These are phyloP conservation scores for Ceyx cyanopectus DNA, from an alignment of 2,113 vertebrate species.

Conservation along the genomic window DNA sequence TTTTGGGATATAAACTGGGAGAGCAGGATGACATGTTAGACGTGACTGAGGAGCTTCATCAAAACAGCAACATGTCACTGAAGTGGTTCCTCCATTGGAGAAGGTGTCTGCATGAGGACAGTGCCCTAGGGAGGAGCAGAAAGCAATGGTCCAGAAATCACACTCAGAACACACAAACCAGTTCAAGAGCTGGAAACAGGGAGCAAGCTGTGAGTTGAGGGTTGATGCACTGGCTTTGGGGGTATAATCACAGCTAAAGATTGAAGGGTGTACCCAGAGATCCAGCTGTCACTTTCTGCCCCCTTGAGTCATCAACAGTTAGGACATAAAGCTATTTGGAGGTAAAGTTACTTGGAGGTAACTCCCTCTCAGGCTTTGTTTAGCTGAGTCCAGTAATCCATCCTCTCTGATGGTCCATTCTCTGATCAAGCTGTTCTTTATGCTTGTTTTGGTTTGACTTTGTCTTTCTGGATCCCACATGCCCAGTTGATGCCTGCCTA, in stretches of 20 bases:
- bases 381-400: background rate
- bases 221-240: background rate
- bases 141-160: background rate
- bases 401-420: background rate
- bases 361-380: background rate
- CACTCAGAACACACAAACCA: background rate
- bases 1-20: conserved; percentile 80
- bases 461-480: background rate
- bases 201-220: background rate
- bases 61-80: conserved; percentile 65
- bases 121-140: conserved; percentile 31
- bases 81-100: conserved; percentile 72
- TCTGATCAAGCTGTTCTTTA: background rate
- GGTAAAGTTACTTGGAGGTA: background rate
- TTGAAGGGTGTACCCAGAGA: background rate
- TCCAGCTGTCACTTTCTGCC: background rate
- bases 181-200: background rate
- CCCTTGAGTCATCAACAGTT: background rate
- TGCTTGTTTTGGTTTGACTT: background rate
- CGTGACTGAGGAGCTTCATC: conserved; percentile 68
- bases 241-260: background rate
- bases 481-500: background rate
- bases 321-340: background rate
- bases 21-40: conserved; percentile 67
- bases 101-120: conserved; percentile 47